Conservation (phyloP, 2,113 vertebrate species). For the Microtus oregoni region DNA sequence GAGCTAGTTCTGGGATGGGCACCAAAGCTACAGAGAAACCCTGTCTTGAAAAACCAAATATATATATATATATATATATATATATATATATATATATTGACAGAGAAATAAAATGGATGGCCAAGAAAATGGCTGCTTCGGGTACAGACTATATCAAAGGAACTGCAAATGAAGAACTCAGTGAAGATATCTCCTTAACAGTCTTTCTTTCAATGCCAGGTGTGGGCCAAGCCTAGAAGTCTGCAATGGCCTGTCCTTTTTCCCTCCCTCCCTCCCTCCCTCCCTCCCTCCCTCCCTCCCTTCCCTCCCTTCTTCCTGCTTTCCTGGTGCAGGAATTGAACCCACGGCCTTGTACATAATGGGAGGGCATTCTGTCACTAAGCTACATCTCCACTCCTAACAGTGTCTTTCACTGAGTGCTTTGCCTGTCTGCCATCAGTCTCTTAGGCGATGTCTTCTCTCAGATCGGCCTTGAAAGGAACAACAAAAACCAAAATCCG, state of each 20-base stretch:
- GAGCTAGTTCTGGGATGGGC: no score
- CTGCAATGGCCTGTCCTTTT: not conserved
- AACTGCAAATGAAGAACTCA: not conserved
- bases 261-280: no score
- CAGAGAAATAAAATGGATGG: not conserved
- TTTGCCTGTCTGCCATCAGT: constrained; percentile 15
- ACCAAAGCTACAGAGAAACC: no score
- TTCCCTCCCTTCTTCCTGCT: no score
- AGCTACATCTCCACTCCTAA: not conserved
- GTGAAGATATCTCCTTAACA: not conserved
- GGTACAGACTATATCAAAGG: constrained; percentile 18
- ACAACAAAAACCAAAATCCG: not conserved
- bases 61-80: no score
- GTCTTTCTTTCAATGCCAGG: not conserved
- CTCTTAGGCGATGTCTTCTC: not conserved
- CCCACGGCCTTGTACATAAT: not conserved
- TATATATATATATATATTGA: no score
- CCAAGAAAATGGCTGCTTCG: not conserved
- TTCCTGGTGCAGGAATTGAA: not conserved
- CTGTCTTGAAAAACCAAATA: no score
- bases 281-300: no score
- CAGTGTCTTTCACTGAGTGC: not conserved
- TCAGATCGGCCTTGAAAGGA: not conserved
- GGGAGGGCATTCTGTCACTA: not conserved
- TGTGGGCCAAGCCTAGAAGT: not conserved